A percentile compares a stretch with the other conserved stretches of the same genome.
Evolutionary conservation across 2,797 vertebrate genomes (phyloP).

Genomic region (Hippopotamyrus pictus): DNA sequence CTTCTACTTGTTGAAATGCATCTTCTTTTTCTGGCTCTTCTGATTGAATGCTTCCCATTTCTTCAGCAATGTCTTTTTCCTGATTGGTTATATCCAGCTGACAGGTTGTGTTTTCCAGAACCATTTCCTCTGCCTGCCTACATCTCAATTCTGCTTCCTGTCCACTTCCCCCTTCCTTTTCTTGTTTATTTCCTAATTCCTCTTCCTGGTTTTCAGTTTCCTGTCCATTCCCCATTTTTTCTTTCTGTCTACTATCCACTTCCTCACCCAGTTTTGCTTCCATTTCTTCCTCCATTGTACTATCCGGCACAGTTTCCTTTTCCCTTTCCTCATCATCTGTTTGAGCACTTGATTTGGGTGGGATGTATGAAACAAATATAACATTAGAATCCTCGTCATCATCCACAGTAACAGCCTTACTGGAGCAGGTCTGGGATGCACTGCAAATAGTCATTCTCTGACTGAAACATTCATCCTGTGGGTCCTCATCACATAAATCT

Average conservation of each 20-base stretch:
- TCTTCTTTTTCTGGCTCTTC: not conserved
- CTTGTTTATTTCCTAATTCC: not conserved
- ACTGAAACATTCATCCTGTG: constrained; percentile 20
- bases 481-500: constrained; percentile 57
- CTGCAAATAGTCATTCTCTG: not conserved
- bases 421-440: not conserved
- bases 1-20: not conserved
- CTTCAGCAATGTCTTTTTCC: not conserved
- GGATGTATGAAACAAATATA: constrained; percentile 64
- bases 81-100: not conserved
- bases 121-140: not conserved
- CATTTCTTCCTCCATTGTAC: not conserved
- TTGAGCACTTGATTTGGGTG: constrained; percentile 42
- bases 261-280: not conserved
- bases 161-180: not conserved
- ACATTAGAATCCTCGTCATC: constrained; percentile 63
- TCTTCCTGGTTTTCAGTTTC: not conserved
- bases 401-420: constrained; percentile 26
- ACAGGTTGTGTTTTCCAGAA: not conserved
- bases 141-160: not conserved
- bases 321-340: not conserved
- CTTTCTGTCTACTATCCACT: not conserved
- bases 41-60: not conserved
- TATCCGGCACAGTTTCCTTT: not conserved
- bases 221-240: not conserved